A percentile compares a stretch with the other conserved stretches of the same genome.
These are phyloP conservation scores for Clavelina lepadiformis DNA, from an alignment of 23 tunicate species.

Conservation along the genomic window DNA sequence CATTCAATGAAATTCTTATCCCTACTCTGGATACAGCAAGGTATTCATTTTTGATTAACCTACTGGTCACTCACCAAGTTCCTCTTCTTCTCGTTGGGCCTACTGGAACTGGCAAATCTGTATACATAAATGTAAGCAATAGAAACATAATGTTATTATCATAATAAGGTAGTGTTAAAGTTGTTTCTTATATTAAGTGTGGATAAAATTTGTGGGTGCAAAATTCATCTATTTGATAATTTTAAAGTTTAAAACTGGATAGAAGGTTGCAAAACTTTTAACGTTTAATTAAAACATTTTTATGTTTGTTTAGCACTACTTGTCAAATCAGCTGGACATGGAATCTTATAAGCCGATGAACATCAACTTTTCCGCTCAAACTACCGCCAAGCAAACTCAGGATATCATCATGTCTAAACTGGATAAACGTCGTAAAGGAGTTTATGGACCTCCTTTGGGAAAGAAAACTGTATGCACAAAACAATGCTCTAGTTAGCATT, in stretches of 20 bases:
- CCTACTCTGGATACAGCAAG: slow-evolving; percentile 92
- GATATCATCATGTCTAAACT: slow-evolving; percentile 96
- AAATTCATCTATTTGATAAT: too few relatives aligned
- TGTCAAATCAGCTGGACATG: slow-evolving; percentile 62
- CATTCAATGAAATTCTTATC: slow-evolving; percentile 73
- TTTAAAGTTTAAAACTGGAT: too few relatives aligned
- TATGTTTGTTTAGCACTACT: slow-evolving; percentile 38
- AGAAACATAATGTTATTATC: too few relatives aligned
- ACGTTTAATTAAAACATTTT: background rate
- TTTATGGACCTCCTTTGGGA: slow-evolving; percentile 91
- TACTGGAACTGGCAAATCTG: slow-evolving; percentile 99
- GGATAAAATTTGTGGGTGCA: too few relatives aligned
- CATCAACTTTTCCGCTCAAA: slow-evolving; percentile 98
- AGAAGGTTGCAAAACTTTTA: too few relatives aligned
- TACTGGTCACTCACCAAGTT: slow-evolving; percentile 71
- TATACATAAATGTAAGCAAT: slow-evolving; percentile 83
- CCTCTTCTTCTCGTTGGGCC: slow-evolving; percentile 95
- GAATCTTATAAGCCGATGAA: slow-evolving; percentile 72
- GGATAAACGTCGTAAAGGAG: slow-evolving; percentile 92
- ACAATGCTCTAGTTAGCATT: too few relatives aligned
- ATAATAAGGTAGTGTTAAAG: too few relatives aligned
- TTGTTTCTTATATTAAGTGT: too few relatives aligned
- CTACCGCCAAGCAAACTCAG: slow-evolving; percentile 95
- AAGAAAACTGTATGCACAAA: slow-evolving; percentile 64
- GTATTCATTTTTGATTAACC: slow-evolving; percentile 58